These are phyloP conservation scores for Neelides sp. DNA, from an alignment of 1,140 invertebrate species.

Conservation along the genomic window DNA sequence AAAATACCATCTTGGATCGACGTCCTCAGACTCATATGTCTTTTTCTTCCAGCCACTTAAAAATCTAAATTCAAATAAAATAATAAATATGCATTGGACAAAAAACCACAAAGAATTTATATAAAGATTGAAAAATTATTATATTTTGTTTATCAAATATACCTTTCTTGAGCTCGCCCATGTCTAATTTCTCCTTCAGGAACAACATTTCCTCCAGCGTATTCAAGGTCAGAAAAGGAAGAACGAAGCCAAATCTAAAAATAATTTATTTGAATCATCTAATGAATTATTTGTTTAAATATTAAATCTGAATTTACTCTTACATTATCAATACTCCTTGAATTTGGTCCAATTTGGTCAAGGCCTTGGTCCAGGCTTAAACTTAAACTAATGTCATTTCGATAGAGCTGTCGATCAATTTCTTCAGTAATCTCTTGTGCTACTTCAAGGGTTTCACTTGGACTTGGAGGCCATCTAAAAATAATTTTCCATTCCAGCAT, in stretches of 20 bases:
- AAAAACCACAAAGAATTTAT: too few relatives aligned
- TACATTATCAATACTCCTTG: constrained; percentile 18
- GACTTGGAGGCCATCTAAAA: constrained; percentile 27
- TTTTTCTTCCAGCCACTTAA: constrained; percentile 28
- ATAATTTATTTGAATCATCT: too few relatives aligned
- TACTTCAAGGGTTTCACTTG: constrained; percentile 22
- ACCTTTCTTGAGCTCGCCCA: constrained; percentile 21
- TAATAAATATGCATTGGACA: too few relatives aligned
- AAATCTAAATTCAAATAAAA: too few relatives aligned
- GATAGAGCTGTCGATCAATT: constrained; percentile 16
- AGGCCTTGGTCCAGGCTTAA: constrained; percentile 28
- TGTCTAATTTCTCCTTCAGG: constrained; percentile 23
- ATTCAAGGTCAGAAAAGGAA: constrained; percentile 22
- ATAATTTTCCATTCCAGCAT: too few relatives aligned
- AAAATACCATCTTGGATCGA: constrained; percentile 27
- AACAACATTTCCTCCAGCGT: constrained; percentile 18
- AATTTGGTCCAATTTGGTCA: constrained; percentile 14
- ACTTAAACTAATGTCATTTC: constrained; percentile 17
- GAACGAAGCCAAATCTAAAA: constrained; percentile 17
- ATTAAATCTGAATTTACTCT: not conserved
- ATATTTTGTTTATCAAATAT: too few relatives aligned
- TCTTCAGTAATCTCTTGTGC: constrained; percentile 31
- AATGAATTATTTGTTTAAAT: too few relatives aligned
- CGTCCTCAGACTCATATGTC: constrained; percentile 26
- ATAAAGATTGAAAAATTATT: too few relatives aligned